A percentile compares a stretch with the other conserved stretches of the same genome.
These are phyloP conservation scores for Abrostola tripartita DNA, from an alignment of 2,888 invertebrate genomes.

Conservation along the genomic window DNA sequence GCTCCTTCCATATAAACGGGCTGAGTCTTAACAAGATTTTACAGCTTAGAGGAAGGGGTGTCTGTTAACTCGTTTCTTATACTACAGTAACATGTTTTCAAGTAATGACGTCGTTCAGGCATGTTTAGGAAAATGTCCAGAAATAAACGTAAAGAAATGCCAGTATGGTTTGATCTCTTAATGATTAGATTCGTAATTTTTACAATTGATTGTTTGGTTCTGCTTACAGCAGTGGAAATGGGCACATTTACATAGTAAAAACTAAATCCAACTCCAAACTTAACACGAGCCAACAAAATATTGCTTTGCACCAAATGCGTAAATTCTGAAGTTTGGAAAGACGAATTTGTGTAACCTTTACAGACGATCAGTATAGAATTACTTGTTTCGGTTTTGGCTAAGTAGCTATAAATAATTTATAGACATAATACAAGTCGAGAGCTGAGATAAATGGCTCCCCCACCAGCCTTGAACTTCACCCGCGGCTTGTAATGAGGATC, in stretches of 20 bases:
- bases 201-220: no score
- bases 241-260: no score
- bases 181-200: no score
- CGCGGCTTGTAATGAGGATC: slow-evolving; percentile 58
- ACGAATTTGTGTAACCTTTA: slow-evolving; percentile 36
- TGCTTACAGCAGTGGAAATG: no score
- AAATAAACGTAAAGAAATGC: no score
- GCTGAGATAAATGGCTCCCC: slow-evolving; percentile 72
- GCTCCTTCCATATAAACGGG: slow-evolving; percentile 9
- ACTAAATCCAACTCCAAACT: not conserved
- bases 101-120: no score
- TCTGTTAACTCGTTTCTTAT: no score
- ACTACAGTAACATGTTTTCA: no score
- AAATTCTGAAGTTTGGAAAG: slow-evolving; percentile 27
- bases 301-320: slow-evolving; percentile 9
- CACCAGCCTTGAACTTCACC: slow-evolving; percentile 69
- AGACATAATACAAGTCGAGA: slow-evolving; percentile 70
- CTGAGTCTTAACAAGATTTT: slow-evolving; percentile 23
- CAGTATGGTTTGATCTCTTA: no score
- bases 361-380: slow-evolving; percentile 43
- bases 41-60: slow-evolving; percentile 8
- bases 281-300: slow-evolving; percentile 16
- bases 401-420: slow-evolving; percentile 74
- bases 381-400: slow-evolving; percentile 43
- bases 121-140: no score